A percentile compares a stretch with the other conserved stretches of the same genome.
Evolutionary conservation across 2,113 vertebrate genomes (phyloP).

Genomic region (Brachypteracias leptosomus): DNA sequence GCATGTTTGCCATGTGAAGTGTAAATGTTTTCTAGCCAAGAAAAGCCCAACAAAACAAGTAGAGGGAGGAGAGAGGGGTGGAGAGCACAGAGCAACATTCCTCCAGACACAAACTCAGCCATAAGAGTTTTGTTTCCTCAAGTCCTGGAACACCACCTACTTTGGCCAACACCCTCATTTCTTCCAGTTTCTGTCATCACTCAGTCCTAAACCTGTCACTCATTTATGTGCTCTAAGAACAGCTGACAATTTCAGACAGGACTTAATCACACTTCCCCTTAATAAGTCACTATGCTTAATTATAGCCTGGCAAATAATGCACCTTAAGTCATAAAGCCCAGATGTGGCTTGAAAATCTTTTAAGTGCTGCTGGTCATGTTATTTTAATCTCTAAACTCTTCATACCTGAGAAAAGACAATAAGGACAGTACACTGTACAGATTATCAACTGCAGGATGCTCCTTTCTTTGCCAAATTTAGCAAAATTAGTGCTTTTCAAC

Average conservation of each 20-base stretch:
- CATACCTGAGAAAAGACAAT: neutral
- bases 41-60: neutral
- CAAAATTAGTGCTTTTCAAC: neutral
- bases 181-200: neutral
- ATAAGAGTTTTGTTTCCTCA: neutral
- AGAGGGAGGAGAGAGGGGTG: neutral
- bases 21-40: neutral
- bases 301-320: neutral
- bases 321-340: neutral
- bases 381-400: neutral
- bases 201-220: neutral
- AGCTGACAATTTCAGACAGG: neutral
- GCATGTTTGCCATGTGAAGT: neutral
- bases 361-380: neutral
- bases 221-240: neutral
- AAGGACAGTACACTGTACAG: neutral
- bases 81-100: neutral
- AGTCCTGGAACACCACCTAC: neutral
- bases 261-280: neutral
- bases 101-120: neutral
- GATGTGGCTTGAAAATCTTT: neutral
- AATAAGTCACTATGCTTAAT: neutral
- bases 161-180: neutral
- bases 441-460: neutral
- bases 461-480: neutral